Evolutionary conservation across 2,797 vertebrate genomes (phyloP).

Genomic region (Sebastes minor): DNA sequence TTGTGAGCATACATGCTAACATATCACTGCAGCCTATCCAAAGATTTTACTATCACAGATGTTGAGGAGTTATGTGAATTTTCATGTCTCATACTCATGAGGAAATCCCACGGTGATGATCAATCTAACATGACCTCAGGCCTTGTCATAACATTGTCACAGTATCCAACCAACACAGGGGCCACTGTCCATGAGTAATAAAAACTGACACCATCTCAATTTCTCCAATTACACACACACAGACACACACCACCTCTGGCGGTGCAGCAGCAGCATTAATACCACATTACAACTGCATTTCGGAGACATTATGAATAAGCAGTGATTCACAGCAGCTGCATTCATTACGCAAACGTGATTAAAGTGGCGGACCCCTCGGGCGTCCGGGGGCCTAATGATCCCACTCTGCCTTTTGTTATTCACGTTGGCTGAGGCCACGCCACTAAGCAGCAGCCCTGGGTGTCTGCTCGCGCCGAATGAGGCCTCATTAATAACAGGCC

Average conservation of each 20-base stretch:
- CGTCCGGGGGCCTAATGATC: conserved; percentile 78
- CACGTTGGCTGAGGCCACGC: conserved; percentile 69
- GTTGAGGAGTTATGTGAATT: conserved; percentile 21
- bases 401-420: conserved; percentile 81
- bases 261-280: conserved; percentile 60
- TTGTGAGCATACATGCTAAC: not conserved
- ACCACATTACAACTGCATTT: conserved; percentile 69
- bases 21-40: not conserved
- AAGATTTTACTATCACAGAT: conserved; percentile 22
- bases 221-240: conserved; percentile 53
- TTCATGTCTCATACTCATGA: conserved; percentile 19
- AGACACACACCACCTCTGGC: conserved; percentile 64
- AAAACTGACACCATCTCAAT: conserved; percentile 54
- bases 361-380: conserved; percentile 76
- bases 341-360: conserved; percentile 83
- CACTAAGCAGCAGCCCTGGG: conserved; percentile 73
- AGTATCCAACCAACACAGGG: conserved; percentile 45
- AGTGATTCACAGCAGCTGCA: conserved; percentile 78
- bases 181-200: conserved; percentile 53
- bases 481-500: conserved; percentile 78
- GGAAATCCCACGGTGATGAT: conserved; percentile 63
- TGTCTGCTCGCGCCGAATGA: conserved; percentile 62
- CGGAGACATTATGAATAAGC: conserved; percentile 73
- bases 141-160: conserved; percentile 72
- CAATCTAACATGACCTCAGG: conserved; percentile 61